phyloP scores from a whole-genome alignment of 2,797 vertebrate genomes.

The Leptatherina wallacei region DNA sequence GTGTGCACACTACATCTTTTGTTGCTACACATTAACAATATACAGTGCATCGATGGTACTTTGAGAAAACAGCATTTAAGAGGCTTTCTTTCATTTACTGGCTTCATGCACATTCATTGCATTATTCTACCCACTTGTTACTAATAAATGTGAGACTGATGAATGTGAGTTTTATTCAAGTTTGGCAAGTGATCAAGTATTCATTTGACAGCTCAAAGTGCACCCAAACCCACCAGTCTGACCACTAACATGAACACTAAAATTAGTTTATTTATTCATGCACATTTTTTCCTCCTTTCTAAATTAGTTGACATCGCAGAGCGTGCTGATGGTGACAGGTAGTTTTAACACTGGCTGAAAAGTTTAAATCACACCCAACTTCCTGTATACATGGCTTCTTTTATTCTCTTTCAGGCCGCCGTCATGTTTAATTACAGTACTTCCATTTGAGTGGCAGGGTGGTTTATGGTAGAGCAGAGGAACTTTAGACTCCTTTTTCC shows the following conservation, averaged over 20 bases:
- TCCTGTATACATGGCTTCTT: slow-evolving; percentile 54
- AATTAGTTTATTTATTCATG: slow-evolving; percentile 71
- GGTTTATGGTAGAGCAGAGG: slow-evolving; percentile 49
- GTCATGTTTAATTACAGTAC: slow-evolving; percentile 66
- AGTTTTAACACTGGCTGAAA: slow-evolving; percentile 68
- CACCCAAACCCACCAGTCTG: slow-evolving; percentile 35
- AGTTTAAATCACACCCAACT: slow-evolving; percentile 63
- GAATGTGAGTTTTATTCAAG: slow-evolving; percentile 47
- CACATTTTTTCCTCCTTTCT: slow-evolving; percentile 60
- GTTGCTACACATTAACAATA: slow-evolving; percentile 34
- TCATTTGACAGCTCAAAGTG: slow-evolving; percentile 47
- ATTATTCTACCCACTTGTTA: slow-evolving; percentile 54
- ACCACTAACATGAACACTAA: slow-evolving; percentile 51
- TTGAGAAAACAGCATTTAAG: slow-evolving; percentile 26
- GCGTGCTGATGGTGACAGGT: slow-evolving; percentile 75
- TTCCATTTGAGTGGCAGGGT: slow-evolving; percentile 47
- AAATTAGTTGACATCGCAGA: slow-evolving; percentile 67
- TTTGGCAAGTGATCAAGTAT: slow-evolving; percentile 62
- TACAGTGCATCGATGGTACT: slow-evolving; percentile 37
- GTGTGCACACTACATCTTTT: slow-evolving; percentile 43
- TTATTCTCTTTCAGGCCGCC: slow-evolving; percentile 40
- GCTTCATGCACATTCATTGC: slow-evolving; percentile 19
- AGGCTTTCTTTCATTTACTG: slow-evolving; percentile 18
- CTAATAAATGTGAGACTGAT: slow-evolving; percentile 53
- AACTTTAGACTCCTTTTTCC: slow-evolving; percentile 19